Conservation (phyloP, 2,113 vertebrate species). For the Ovis canadensis region DNA sequence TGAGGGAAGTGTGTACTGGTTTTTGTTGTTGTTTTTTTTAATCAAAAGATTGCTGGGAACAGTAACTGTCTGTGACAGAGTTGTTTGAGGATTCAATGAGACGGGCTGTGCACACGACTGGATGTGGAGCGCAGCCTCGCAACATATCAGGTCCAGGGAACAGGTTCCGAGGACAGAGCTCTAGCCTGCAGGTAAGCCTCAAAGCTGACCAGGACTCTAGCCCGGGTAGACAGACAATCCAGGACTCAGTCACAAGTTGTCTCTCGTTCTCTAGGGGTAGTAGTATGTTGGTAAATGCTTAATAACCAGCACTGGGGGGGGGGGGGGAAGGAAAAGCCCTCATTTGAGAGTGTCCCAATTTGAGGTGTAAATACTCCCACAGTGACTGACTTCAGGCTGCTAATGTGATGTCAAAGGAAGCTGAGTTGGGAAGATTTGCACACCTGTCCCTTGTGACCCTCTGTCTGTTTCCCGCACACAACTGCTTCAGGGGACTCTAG, state of each 20-base stretch:
- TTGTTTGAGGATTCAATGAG: neutral
- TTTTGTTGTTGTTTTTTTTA: neutral
- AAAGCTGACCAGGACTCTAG: neutral
- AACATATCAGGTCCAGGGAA: neutral
- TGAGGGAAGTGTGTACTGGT: neutral
- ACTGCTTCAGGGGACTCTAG: too few species aligned
- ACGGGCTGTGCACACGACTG: neutral
- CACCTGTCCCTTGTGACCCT: neutral
- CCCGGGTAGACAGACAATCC: neutral
- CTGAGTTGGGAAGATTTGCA: neutral
- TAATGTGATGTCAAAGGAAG: neutral
- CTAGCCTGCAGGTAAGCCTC: neutral
- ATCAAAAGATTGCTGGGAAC: neutral
- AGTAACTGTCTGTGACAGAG: neutral
- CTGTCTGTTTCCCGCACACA: neutral
- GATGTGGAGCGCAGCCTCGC: neutral
- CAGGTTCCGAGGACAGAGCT: neutral
- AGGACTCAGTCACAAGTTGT: neutral
- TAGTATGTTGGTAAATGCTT: neutral
- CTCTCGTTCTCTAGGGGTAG: neutral
- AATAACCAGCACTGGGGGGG: neutral
- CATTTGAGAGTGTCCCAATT: neutral
- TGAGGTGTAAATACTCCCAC: neutral
- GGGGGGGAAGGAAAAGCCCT: neutral
- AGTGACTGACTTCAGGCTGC: neutral